These are phyloP conservation scores for Actenoides hombroni DNA, from an alignment of 2,113 vertebrate species.

Conservation along the genomic window DNA sequence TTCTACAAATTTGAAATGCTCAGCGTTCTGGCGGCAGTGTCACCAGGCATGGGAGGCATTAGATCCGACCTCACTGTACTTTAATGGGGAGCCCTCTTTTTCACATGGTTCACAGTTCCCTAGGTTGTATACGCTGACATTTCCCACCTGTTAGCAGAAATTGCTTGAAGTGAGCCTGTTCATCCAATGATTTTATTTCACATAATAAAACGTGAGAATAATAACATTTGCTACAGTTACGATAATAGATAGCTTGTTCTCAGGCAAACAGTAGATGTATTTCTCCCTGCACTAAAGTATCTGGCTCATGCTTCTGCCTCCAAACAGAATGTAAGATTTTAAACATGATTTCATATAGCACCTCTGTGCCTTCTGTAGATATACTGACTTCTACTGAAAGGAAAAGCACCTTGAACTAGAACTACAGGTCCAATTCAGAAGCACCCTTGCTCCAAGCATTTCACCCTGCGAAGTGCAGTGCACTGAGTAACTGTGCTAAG, in stretches of 20 bases:
- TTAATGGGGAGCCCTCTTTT: neutral
- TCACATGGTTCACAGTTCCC: fast-evolving
- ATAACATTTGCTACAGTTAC: neutral
- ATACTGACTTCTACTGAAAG: neutral
- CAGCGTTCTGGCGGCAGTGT: neutral
- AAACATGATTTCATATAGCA: neutral
- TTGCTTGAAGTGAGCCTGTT: neutral
- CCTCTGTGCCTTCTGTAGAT: neutral
- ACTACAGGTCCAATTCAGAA: neutral
- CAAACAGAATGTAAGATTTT: neutral
- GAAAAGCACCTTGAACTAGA: neutral
- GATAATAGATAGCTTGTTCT: neutral
- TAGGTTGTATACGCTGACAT: neutral
- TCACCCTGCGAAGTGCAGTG: neutral
- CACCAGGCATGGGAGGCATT: neutral
- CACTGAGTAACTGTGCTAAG: neutral
- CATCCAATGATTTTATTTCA: neutral
- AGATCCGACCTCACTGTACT: neutral
- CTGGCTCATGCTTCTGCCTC: neutral
- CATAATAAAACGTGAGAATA: neutral
- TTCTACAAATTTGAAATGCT: neutral
- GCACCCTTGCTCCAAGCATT: conserved; percentile 20
- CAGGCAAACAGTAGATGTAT: neutral
- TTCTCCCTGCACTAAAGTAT: neutral
- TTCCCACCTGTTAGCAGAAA: neutral